Conservation (phyloP, 2,113 vertebrate species). For the Rattus rattus region DNA sequence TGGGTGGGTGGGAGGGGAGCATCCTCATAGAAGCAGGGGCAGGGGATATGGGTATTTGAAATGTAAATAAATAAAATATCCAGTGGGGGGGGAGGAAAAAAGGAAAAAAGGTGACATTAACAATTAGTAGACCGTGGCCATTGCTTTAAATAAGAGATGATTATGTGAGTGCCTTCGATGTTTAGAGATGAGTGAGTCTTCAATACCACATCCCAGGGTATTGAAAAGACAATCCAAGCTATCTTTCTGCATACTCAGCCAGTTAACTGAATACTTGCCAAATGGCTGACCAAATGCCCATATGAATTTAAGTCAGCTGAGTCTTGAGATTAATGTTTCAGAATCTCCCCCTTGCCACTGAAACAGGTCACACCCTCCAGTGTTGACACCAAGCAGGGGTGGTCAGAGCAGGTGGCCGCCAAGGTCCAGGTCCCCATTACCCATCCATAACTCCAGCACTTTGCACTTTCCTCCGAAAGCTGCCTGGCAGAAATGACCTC, state of each 20-base stretch:
- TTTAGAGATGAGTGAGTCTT: background rate
- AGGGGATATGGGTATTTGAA: too few relatives aligned
- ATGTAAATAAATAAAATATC: too few relatives aligned
- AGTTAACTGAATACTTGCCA: background rate
- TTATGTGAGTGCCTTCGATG: background rate
- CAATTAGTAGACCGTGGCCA: background rate
- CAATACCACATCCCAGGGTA: background rate
- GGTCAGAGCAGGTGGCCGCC: background rate
- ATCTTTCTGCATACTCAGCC: background rate
- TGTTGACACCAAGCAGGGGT: background rate
- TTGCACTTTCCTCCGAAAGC: background rate
- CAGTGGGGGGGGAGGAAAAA: background rate
- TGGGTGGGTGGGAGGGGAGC: too few relatives aligned
- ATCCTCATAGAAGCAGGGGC: too few relatives aligned
- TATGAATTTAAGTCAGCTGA: background rate
- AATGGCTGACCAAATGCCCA: background rate
- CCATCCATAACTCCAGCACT: background rate
- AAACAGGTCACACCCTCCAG: background rate
- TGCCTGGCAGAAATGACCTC: background rate
- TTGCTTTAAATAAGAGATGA: constrained; percentile 30
- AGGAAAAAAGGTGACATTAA: background rate
- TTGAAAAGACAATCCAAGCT: background rate
- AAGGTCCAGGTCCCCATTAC: background rate
- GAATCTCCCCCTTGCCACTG: background rate
- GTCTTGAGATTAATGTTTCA: background rate